Base-by-base conservation (phyloP, 1,140 invertebrate species). In the Lutraria rhynchaena region DNA sequence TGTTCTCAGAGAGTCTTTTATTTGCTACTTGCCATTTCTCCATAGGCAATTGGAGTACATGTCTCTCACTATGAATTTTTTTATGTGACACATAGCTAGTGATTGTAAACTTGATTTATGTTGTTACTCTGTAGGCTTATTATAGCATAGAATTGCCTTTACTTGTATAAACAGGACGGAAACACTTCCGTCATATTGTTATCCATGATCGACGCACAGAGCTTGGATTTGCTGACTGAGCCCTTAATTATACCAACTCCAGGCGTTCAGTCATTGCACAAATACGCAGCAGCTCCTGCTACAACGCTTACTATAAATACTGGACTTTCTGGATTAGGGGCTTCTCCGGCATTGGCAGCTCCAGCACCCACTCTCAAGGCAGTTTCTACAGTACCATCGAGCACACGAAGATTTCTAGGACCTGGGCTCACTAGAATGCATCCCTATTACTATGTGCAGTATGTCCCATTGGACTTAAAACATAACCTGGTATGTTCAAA, bases 361-460 rank as follows among this genome's bases (percentile, higher is more conserved):
- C 76, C 63, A n/a, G 76, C 76, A 44, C 76, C 76, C 7, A 70
- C 76, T 11, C 76, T 80, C 51, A 80, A 80, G 41, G 65, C 63
- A 15, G 46, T 80, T 1, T 53, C 61, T 3, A 27, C 49, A 3
- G 2, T 80, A 57, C 76, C 76, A 2, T 65, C 74, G 17, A 44
- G 49, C 1, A 57, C 53, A n/a, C 46, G 76, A 7, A 41, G 78
- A 13, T 81, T 73, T 57, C 69, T 81, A 5, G 78, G 78, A 70
- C 70, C 67, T 24, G 78, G 85, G 70, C 78, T 86, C 65, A 83
- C 83, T 55, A 88, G 88, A 82, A 89, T 89, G 88, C 88, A 89
- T 85, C 88, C 88, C 41, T 89, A 88, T 82, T 89, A 89, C 69
- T 89, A 88, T 82, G 88, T 89, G 58, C 88, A 89, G 82, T 89